Evolutionary conservation across 2,113 vertebrate genomes (phyloP), one percentile per base, ranked within the genome.

Genomic region (Boleophthalmus pectinirostris): DNA sequence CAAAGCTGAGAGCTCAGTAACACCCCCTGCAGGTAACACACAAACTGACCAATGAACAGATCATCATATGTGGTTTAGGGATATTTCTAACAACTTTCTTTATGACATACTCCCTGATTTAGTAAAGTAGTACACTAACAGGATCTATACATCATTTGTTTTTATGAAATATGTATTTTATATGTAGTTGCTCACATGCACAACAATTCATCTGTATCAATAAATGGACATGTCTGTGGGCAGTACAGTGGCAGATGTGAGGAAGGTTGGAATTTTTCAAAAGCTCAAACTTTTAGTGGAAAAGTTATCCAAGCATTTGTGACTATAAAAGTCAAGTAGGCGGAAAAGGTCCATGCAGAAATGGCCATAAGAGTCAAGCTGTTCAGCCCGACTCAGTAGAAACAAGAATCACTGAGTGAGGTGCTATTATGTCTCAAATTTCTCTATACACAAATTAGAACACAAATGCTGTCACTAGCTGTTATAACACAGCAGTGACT

Each of bases 241-340:
- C 47, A 20, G 16, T 18, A 15, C 15, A 1, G 15, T 49, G 3
- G 35, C 35, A 20, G 18, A 29, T 16, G 57, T 29, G 74, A 38
- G 35, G 35, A 56, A 80, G 83, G 82, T 77, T 69, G 79, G 51
- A 78, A 87, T 88, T 90, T 90, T 91, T 89, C 88, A 65, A 79
- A 53, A 80, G 79, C 78, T 69, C 63, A 68, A 83, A 47, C 58
- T 53, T 54, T 77, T 8, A 71, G 77, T 78, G 91, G 86, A 92
- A 92, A 90, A 83, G 88, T 85, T 92, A 88, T 71, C 47, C 77
- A 90, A 86, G 75, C 66, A 49, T 64, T 79, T 47, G 9, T 53
- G 69, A 87, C 85, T 89, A 90, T 92, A 93, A 92, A 92, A 91
- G 85, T 86, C 79, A 89, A 85, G 66, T 73, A 70, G 79, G 86